Conservation (phyloP, 2,888 invertebrate species). For the Pollenia labialis region DNA sequence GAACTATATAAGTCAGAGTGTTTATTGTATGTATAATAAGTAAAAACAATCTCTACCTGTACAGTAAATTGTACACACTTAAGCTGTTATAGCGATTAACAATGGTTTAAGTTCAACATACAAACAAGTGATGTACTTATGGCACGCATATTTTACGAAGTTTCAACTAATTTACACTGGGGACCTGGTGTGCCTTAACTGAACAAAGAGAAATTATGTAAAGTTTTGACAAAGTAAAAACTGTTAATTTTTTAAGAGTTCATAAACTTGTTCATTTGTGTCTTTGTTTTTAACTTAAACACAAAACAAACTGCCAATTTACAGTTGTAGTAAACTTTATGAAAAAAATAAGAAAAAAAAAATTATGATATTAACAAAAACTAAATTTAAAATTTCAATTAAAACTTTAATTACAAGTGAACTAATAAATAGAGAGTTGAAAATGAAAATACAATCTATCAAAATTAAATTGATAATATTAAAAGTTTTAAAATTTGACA, state of each 20-base stretch:
- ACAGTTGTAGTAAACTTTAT: conserved; percentile 3
- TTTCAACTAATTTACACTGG: conserved; percentile 51
- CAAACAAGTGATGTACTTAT: not conserved
- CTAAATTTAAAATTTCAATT: conserved; percentile 31
- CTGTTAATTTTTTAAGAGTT: conserved; percentile 10
- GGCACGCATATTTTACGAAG: conserved; percentile 12
- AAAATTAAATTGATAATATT: no score
- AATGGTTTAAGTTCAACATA: not conserved
- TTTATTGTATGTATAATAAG: not conserved
- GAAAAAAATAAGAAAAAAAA: not conserved
- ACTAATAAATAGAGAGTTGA: not conserved
- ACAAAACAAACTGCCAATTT: conserved; percentile 14
- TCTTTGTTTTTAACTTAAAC: not conserved
- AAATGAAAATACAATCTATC: not conserved
- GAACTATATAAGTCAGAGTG: not conserved
- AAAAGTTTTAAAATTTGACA: no score
- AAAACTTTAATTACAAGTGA: conserved; percentile 40
- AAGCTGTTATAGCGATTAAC: not conserved
- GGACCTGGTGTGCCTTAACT: conserved; percentile 1
- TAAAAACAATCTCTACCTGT: not conserved
- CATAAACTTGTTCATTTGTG: conserved; percentile 14
- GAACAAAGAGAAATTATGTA: conserved; percentile 10
- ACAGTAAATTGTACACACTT: conserved; percentile 6
- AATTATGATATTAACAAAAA: conserved; percentile 14
- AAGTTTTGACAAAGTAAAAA: not conserved